Evolutionary conservation across 1,140 invertebrate species (phyloP).

Genomic region (Littorina saxatilis): DNA sequence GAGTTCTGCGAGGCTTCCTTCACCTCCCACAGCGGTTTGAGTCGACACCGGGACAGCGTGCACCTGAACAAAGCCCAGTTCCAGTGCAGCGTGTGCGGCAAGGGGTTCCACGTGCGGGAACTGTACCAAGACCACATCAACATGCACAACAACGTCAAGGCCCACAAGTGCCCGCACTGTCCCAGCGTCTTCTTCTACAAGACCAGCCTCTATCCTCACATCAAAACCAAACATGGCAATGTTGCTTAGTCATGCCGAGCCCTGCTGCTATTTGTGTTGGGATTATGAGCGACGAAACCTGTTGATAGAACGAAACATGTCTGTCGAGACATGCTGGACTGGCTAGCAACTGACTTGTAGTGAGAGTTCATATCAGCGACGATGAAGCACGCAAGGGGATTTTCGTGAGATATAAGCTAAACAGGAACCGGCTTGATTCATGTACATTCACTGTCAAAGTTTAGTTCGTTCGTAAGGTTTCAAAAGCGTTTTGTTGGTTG

Average conservation of each 20-base stretch:
- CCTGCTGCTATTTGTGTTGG: neutral
- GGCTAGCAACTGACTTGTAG: no score
- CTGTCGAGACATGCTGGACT: neutral
- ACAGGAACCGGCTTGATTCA: no score
- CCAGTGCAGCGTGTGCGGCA: slow-evolving; percentile 7
- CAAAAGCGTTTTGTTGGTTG: no score
- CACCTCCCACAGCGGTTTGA: neutral
- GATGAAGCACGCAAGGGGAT: neutral
- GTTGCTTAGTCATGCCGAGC: neutral
- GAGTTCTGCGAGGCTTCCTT: neutral
- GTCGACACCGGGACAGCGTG: neutral
- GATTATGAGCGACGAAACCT: neutral
- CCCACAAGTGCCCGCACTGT: neutral
- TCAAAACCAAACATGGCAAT: neutral
- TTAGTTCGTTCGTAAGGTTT: no score
- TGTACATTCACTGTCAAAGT: no score
- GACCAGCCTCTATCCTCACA: slow-evolving; percentile 11
- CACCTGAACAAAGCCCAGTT: neutral
- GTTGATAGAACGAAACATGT: neutral
- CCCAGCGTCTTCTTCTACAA: slow-evolving; percentile 8
- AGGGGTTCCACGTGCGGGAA: neutral
- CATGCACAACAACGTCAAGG: slow-evolving; percentile 15
- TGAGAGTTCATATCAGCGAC: neutral
- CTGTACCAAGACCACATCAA: neutral
- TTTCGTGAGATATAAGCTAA: neutral